Base-by-base conservation (phyloP, 2,888 invertebrate species). In the Bombylius major region DNA sequence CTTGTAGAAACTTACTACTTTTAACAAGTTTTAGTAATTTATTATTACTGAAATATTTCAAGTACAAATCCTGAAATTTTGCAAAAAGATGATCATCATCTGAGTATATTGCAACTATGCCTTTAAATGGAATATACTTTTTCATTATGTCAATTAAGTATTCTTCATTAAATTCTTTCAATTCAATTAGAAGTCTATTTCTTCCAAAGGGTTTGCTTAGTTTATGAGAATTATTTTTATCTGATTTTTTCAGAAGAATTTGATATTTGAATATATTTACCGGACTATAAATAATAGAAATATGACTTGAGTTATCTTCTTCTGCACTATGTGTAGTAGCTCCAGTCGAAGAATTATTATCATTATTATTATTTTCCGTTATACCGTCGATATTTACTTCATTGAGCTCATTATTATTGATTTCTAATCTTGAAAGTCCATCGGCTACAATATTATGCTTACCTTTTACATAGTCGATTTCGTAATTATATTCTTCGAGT, bases 191-290 rank as follows among this genome's bases (percentile, higher is more conserved):
- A 42, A 52, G 51, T 44, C 54, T 56, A 50, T 32, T 54, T 50
- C 54, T 58, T 33, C 34, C 42, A 31, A 56, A 53, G 6, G 42
- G 44, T 34, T 33, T 44, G 11, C 44, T 50, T 36, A 49, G 1
- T 36, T 53, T 54, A 36, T 56, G 56, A 45, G 49, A 32, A 53
- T 56, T 33, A 58, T 50, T 54, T 58, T 53, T 11, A 51, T 56
- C 23, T 23, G 23, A 23, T 23, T 23, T 23, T 23, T 23, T 23
- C 23, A 23, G 3, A 23, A 23, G 1, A 23, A 23, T 23, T 23
- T 23, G 23, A 23, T 23, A 2, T 56, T 58, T 58, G 23, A 44
- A 58, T 4, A 53, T 4, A 32, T 55, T 55, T 7, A 55, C 31
- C 11, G 56, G 56, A 13, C 47, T 32, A 33, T 56, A 33, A 34